phyloP scores from a whole-genome alignment of 2,797 vertebrate species.

The Choloepus didactylus region DNA sequence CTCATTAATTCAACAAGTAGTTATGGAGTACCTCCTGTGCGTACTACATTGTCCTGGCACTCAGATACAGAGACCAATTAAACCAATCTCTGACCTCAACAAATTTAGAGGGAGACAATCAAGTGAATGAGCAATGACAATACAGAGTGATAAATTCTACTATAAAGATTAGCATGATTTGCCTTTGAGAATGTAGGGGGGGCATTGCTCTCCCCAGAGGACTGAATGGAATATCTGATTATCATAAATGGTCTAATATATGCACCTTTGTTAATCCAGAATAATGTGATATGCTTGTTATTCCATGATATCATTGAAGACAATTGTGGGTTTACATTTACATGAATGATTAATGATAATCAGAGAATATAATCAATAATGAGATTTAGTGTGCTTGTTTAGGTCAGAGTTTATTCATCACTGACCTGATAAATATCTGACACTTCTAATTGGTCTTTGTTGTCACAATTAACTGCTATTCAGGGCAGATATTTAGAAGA shows the following conservation, averaged over 20 bases:
- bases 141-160: slow-evolving; percentile 9
- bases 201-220: neutral
- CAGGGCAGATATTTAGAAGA: slow-evolving; percentile 46
- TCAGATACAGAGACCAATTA: neutral
- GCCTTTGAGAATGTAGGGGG: neutral
- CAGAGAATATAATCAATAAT: slow-evolving; percentile 68
- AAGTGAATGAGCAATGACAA: neutral
- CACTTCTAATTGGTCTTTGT: slow-evolving; percentile 70
- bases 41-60: neutral
- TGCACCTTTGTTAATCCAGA: slow-evolving; percentile 37
- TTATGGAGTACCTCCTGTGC: neutral
- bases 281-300: slow-evolving; percentile 44
- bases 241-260: neutral
- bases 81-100: neutral
- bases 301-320: slow-evolving; percentile 48
- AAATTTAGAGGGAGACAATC: slow-evolving; percentile 28
- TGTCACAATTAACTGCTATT: slow-evolving; percentile 62
- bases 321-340: slow-evolving; percentile 68
- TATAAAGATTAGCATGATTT: neutral
- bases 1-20: slow-evolving; percentile 1
- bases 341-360: slow-evolving; percentile 76
- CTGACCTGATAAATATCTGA: slow-evolving; percentile 67
- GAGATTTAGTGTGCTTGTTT: slow-evolving; percentile 62
- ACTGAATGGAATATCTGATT: slow-evolving; percentile 24
- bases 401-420: slow-evolving; percentile 65